Evolutionary conservation across 2,113 vertebrate species (phyloP), one percentile per base, ranked within the genome.

Genomic region (Zosterops lateralis): DNA sequence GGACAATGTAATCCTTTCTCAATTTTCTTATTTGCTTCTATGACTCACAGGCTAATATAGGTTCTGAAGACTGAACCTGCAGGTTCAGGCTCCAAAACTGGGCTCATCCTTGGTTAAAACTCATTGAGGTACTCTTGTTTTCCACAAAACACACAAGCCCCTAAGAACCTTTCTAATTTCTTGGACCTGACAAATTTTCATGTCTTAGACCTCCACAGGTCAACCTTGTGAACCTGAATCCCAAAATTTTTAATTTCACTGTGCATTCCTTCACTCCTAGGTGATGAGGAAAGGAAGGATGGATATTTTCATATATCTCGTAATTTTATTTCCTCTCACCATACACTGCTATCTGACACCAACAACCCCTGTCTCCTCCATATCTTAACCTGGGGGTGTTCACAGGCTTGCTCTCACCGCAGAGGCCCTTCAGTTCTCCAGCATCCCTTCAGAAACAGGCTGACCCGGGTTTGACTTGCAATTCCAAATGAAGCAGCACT

Each of bases 381-480:
- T 29, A 34, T 82, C 61, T 79, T 92, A 57, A 38, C 61, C 2
- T 48, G 15, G 3, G 32, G 4, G 2, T 8, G 8, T n/a, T 44
- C 60, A 50, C 20, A 54, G 32, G 32, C 24, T 73, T 85, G 73
- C 34, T 48, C 40, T 73, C 50, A 31, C 32, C 67, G 64, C 45
- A 50, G 57, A 84, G 51, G 44, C 48, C n/a, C 38, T 78, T 64
- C 48, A 45, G 0, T 44, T 90, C 61, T 78, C 53, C 77, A 79
- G 12, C 22, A 81, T 28, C 36, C 42, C 66, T 74, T 75, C 3
- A 3, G 40, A 91, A 92, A 73, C 17, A 72, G 42, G n/a, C 20
- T 79, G 77, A 54, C 36, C 36, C 1, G 0, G 0, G 45, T 48
- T 75, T 2, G 1, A 50, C 3, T 1, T 7, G 12, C 25, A 42